Conservation (phyloP, 2,888 invertebrate genomes). For the Megaustenia siamemsis region DNA sequence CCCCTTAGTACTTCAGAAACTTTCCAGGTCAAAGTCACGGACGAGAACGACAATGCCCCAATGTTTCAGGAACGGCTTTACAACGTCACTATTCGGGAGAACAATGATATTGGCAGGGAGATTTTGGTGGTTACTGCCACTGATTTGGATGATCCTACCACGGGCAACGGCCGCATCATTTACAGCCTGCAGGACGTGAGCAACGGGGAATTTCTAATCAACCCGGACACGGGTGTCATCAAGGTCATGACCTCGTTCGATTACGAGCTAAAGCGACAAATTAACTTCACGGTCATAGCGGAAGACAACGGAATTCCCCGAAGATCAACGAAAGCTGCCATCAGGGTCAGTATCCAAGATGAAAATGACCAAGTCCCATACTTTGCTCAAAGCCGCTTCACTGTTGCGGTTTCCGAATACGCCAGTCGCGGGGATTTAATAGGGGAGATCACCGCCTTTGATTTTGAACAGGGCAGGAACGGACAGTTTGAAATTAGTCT, state of each 20-base stretch:
- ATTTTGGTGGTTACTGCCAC: constrained; percentile 90
- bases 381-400: constrained; percentile 65
- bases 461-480: constrained; percentile 66
- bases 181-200: constrained; percentile 69
- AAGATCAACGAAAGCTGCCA: constrained; percentile 64
- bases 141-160: constrained; percentile 87
- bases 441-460: constrained; percentile 65
- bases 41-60: constrained; percentile 77
- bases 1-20: constrained; percentile 61
- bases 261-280: constrained; percentile 64
- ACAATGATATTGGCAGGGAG: constrained; percentile 59
- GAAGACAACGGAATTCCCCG: constrained; percentile 67
- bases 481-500: constrained; percentile 65
- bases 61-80: constrained; percentile 61
- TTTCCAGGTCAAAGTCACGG: constrained; percentile 71
- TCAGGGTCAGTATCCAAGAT: constrained; percentile 66
- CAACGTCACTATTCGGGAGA: constrained; percentile 46
- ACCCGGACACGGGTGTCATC: constrained; percentile 64
- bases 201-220: constrained; percentile 65
- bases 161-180: constrained; percentile 61
- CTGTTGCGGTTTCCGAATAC: constrained; percentile 67
- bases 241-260: constrained; percentile 67
- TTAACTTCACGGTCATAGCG: constrained; percentile 69
- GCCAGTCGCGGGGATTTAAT: constrained; percentile 61
- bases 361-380: constrained; percentile 70